Evolutionary conservation across 2,113 vertebrate species (phyloP), one percentile per base, ranked within the genome.

Genomic region (Cebus imitator): DNA sequence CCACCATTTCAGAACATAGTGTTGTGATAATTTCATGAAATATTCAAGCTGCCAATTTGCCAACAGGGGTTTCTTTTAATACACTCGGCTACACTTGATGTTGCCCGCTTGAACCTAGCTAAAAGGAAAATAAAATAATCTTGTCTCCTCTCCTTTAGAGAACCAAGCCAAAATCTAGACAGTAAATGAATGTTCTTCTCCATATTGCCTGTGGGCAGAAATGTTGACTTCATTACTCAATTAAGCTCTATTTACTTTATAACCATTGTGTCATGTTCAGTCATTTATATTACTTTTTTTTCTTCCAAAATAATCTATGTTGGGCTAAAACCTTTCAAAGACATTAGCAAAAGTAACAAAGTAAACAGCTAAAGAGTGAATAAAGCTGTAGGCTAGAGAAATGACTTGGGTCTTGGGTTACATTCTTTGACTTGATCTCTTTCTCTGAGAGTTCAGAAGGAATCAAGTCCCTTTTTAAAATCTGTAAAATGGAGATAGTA

Each of bases 201-300:
- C 5, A 3, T 84, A 70, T 87, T 94, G 97, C 97, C 88, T 84
- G 61, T 90, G 72, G 96, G 97, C 81, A 98, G 95, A 94, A 95
- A 94, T 92, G 93, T 92, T 95, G 91, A 87, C 89, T 94, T 94
- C 96, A 96, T 96, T 96, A 97, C 85, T 95, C 93, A 96, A 84
- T 97, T 95, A 90, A 97, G 89, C 87, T 85, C 48, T 90, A 70
- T 92, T 97, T 97, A 92, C 81, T 96, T 96, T 90, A 52, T 95
- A 90, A 76, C 83, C 88, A 64, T 94, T 94, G 85, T 95, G 81
- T 95, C 91, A 52, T 76, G 76, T 95, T 96, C 84, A 76, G 81
- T 94, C 91, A 87, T 86, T 83, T 94, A 68, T 82, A 58, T 68
- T 91, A 16, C 81, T 90, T 84, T 87, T 80, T 80, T 55, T 85